phyloP scores from a whole-genome alignment of 2,888 invertebrate species.

The Stenoptilia bipunctidactyla region DNA sequence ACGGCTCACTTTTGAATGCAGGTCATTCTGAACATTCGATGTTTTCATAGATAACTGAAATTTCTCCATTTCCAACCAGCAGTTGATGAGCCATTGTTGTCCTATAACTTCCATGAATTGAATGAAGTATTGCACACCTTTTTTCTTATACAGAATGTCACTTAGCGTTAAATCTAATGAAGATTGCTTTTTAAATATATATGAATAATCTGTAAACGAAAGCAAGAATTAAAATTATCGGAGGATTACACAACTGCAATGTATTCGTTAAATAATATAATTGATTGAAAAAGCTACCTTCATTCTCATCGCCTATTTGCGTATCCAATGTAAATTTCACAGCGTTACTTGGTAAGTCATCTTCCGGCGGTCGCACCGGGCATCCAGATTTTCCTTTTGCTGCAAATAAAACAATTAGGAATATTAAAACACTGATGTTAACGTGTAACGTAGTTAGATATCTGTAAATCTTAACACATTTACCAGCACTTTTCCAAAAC shows the following conservation, averaged over 20 bases:
- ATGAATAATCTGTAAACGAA: slow-evolving; percentile 43
- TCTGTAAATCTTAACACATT: slow-evolving; percentile 8
- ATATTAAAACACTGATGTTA: not conserved
- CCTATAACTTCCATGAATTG: slow-evolving; percentile 87
- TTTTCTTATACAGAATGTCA: slow-evolving; percentile 83
- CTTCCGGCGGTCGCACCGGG: slow-evolving; percentile 62
- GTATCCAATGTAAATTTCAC: slow-evolving; percentile 30
- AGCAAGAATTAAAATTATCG: slow-evolving; percentile 8
- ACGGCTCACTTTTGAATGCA: slow-evolving; percentile 31
- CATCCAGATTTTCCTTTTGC: slow-evolving; percentile 65
- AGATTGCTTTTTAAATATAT: slow-evolving; percentile 64
- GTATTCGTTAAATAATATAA: slow-evolving; percentile 2
- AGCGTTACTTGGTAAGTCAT: slow-evolving; percentile 10
- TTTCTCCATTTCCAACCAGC: slow-evolving; percentile 82
- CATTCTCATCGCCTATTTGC: slow-evolving; percentile 32
- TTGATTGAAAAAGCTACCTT: slow-evolving; percentile 32
- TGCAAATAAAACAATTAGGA: slow-evolving; percentile 24
- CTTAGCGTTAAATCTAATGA: slow-evolving; percentile 80
- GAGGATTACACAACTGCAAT: not conserved
- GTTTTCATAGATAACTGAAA: slow-evolving; percentile 49
- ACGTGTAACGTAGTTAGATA: not conserved
- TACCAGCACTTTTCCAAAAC: slow-evolving; percentile 84
- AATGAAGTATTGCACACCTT: slow-evolving; percentile 85
- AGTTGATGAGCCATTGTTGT: slow-evolving; percentile 75
- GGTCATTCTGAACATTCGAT: slow-evolving; percentile 7